Evolutionary conservation across 2,888 invertebrate genomes (phyloP), one percentile per base, ranked within the genome.

Genomic region (Operophtera brumata): DNA sequence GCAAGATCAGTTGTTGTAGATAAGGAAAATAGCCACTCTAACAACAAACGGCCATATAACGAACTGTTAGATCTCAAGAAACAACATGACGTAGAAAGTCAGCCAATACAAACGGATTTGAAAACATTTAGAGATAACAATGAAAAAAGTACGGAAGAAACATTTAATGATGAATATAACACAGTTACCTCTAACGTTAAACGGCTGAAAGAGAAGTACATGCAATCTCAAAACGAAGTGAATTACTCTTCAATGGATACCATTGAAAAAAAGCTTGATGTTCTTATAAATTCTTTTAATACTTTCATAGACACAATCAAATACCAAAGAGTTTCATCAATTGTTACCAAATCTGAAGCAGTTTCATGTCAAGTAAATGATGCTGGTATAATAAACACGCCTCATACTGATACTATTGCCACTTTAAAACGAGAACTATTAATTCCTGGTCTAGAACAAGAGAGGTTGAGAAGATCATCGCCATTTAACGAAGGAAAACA

Each of bases 241-340:
- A 70, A 67, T 45, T 25, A 63, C 8, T 59, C 47, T 43, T 65
- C 74, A n/a, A 62, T 84, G 34, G 40, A 57, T 20, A 72, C 54
- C 13, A 79, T 87, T 53, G 84, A 82, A 64, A 63, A 60, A 3
- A 86, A 85, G 65, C 56, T 86, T 20, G 81, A 84, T 40, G 59
- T 13, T 34, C 65, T 86, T 34, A 73, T 83, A 35, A 56, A 71
- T 3, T 75, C 81, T 13, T 69, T 86, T 11, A 80, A 84, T 58
- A 65, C 57, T 2, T 77, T 84, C 39, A 70, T 84, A 32, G 13
- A 37, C 30, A 78, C 82, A 62, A 66, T 80, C 3, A 78, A 72
- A 66, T 32, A 52, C 4, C 71, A 65, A 42, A 52, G 43, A 40
- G 9, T 26, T 13, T 30, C n/a, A 2, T 30, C n/a, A 2, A 44